Evolutionary conservation across 2,113 vertebrate genomes (phyloP), one percentile per base, ranked within the genome.

Genomic region (Verasper variegatus): DNA sequence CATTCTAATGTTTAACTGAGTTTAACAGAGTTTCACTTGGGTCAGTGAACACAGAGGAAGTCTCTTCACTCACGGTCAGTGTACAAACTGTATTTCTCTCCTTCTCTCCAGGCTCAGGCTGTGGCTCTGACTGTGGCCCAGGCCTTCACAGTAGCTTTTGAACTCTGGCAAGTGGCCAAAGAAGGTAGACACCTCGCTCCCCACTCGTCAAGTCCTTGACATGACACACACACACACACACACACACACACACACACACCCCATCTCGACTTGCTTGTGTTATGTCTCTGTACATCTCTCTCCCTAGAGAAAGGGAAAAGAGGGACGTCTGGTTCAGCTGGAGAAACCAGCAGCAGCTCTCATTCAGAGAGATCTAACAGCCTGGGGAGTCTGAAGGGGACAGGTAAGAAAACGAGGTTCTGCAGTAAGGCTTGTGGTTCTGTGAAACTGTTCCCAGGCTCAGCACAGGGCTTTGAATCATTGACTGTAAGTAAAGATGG

Each of bases 101-200:
- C 40, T 63, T 9, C 74, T 17, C 82, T 68, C 21, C 91, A 99
- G 98, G 98, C 97, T 0, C 96, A 97, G 81, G 98, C 98, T 0
- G 97, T 99, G 71, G 97, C 97, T 21, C 86, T 99, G 72, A 99
- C 98, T 0, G 97, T 99, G 4, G 97, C 97, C 23, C 97, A 99
- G 89, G 97, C 98, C 40, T 99, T 98, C 94, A 96, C 94, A 68
- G 93, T 98, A 0, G 97, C 98, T 0, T 97, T 98, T 69, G 97
- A 99, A 88, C 91, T 97, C 68, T 99, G 97, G 97, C 97, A 99
- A 83, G 95, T 93, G 0, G 94, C 97, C 57, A 97, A 94, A 92
- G 97, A 98, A 95, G 96, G 98, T 98, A 86, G 11, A 81, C 18
- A 11, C n/a, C 27, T 20, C n/a, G 21, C 21, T 31, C 20, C 24